Conservation (phyloP, 2,888 invertebrate genomes). For the Leptodirus hochenwartii region DNA sequence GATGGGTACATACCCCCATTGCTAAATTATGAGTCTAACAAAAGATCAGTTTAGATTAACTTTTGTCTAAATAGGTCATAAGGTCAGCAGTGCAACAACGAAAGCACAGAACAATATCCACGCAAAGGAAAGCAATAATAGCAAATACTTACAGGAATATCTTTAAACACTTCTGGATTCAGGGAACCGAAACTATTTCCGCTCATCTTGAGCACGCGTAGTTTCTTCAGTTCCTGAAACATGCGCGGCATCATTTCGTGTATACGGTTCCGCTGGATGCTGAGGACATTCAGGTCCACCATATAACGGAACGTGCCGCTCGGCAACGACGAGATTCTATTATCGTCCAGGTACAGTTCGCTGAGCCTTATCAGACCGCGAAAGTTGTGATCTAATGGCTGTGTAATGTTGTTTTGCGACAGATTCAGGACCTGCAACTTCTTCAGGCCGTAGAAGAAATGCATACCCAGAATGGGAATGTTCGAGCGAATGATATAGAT, state of each 20-base stretch:
- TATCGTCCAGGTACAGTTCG: slow-evolving; percentile 54
- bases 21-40: too few relatives aligned
- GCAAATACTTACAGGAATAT: slow-evolving; percentile 40
- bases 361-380: slow-evolving; percentile 51
- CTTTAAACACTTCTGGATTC: slow-evolving; percentile 58
- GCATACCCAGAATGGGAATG: slow-evolving; percentile 58
- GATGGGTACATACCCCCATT: too few relatives aligned
- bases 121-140: too few relatives aligned
- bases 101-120: too few relatives aligned
- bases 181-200: slow-evolving; percentile 50
- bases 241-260: slow-evolving; percentile 46
- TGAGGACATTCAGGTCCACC: slow-evolving; percentile 42
- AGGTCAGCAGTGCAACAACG: too few relatives aligned
- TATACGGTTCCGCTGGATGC: slow-evolving; percentile 49
- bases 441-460: slow-evolving; percentile 58
- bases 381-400: slow-evolving; percentile 55
- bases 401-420: slow-evolving; percentile 57
- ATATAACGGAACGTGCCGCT: slow-evolving; percentile 59
- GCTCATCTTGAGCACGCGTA: slow-evolving; percentile 50
- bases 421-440: slow-evolving; percentile 42
- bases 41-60: too few relatives aligned
- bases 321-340: slow-evolving; percentile 57
- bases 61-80: too few relatives aligned
- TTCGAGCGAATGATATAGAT: slow-evolving; percentile 60
- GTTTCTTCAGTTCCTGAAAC: slow-evolving; percentile 47